Base-by-base conservation (phyloP, 2,797 vertebrate species). In the Falco peregrinus region DNA sequence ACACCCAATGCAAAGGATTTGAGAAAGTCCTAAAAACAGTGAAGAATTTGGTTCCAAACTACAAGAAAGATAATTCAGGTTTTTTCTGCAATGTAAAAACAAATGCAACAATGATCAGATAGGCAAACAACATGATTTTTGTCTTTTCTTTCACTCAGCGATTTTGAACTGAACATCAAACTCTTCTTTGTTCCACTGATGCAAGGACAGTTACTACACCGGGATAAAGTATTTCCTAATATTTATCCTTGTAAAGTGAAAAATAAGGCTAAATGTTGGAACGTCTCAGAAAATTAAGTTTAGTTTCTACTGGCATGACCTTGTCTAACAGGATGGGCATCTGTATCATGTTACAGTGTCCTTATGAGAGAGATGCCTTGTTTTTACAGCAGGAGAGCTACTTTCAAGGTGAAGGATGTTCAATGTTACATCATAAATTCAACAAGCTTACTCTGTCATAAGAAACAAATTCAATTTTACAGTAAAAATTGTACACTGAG, bases 381-480 rank as follows among this genome's bases (percentile, higher is more conserved):
- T 73, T 95, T 93, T 96, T 91, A 88, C 45, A 69, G 64, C 68
- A 88, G 73, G 9, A 96, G 65, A 92, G 69, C 26, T 76, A 8
- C 73, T 88, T 96, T 86, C 67, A 81, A 88, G 95, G 84, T 93
- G 92, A 97, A 93, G 80, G 76, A 92, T 95, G 91, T 78, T 90
- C 79, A 60, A 3, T 88, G 68, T 82, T 84, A 94, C 90, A 87
- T 63, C 93, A 91, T 96, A 96, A 96, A 96, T 96, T 94, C 84
- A 93, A 57, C 76, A 78, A 73, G 48, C 65, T 69, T 70, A 31
- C 56, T 87, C 84, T 96, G 94, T 87, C 92, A 95, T 67, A 82
- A 88, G 94, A 96, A 96, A 92, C 76, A 94, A 89, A 83, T 96
- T 92, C 82, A 88, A 56, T 96, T 96, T 96, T 97, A 88, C 82